Base-by-base conservation (phyloP, 2,797 vertebrate genomes). In the Mus minutoides region DNA sequence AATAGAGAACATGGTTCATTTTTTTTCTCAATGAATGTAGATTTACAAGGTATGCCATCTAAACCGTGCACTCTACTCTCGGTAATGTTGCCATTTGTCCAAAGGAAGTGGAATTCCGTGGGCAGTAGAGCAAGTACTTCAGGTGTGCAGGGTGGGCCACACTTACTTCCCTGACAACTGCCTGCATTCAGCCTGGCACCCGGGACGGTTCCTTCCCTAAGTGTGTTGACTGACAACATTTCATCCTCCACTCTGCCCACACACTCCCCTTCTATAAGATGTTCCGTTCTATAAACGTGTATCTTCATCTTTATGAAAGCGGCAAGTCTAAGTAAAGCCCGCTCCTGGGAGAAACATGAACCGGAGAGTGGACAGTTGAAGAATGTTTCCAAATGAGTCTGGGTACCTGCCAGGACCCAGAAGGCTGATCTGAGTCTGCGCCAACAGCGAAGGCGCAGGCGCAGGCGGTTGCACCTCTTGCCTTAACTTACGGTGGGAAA, bases 381-480 rank as follows among this genome's bases (percentile, higher is more conserved):
- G 40, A 40, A 77, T 0, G 24, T 7, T 37, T 62, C 10, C 3
- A 60, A 93, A 56, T 0, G 26, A 17, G 0, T 40, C 6, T 1
- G 24, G 0, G 40, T 10, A 4, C 2, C 0, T 2, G 77, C 67
- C 92, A 82, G 83, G 80, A 92, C 52, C 40, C 4, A 4, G 95
- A 84, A 71, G 1, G 22, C 46, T 34, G 86, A 80, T 54, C 56
- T 80, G 91, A 92, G 49, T 17, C 49, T 58, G 76, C 86, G 87
- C 95, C 95, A 92, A 58, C 24, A 54, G 46, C 62, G 62, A 91
- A 92, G 89, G 91, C 17, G n/a, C n/a, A n/a, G n/a, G n/a, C n/a
- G 6, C 13, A 0, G 34, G n/a, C 13, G 1, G 21, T 21, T 37
- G 10, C 89, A 82, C 67, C 58, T 76, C 67, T 22, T 31, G 86